A percentile compares a stretch with the other conserved stretches of the same genome.
Evolutionary conservation across 2,888 invertebrate genomes (phyloP).

Genomic region (Leptinotarsa peninsularis): DNA sequence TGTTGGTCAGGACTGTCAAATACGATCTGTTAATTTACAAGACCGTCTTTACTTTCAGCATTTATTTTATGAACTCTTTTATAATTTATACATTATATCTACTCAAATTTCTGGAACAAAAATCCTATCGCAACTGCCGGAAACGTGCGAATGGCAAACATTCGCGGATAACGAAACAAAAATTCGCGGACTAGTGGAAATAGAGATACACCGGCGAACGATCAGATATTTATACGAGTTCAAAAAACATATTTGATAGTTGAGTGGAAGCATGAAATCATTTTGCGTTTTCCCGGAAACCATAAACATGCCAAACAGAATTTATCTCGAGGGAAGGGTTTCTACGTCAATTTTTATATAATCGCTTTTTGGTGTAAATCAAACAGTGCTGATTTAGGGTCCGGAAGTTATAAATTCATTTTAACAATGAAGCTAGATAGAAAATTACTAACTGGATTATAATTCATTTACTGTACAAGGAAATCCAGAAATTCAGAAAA

Average conservation of each 20-base stretch:
- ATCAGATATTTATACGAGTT: conserved; percentile 39
- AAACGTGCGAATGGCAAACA: neutral
- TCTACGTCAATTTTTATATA: conserved; percentile 60
- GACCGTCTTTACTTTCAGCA: too few species aligned
- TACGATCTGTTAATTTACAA: too few species aligned
- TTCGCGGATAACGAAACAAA: neutral
- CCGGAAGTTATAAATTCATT: conserved; percentile 45
- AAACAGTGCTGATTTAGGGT: conserved; percentile 52
- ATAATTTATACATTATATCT: too few species aligned
- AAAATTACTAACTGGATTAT: conserved; percentile 14
- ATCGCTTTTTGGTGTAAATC: conserved; percentile 59
- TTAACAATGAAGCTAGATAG: conserved; percentile 20
- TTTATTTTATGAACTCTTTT: too few species aligned
- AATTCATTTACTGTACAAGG: neutral
- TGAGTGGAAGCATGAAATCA: conserved; percentile 56
- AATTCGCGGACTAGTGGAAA: conserved; percentile 31
- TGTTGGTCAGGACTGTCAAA: too few species aligned
- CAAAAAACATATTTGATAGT: conserved; percentile 52
- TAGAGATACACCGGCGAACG: conserved; percentile 33
- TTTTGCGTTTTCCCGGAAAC: conserved; percentile 60
- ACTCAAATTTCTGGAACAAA: too few species aligned
- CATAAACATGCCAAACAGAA: conserved; percentile 62
- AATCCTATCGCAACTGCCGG: too few species aligned
- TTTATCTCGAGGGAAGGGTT: conserved; percentile 61
- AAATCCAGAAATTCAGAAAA: neutral